Evolutionary conservation across 2,797 vertebrate species (phyloP).

Genomic region (Darevskia nairensis): DNA sequence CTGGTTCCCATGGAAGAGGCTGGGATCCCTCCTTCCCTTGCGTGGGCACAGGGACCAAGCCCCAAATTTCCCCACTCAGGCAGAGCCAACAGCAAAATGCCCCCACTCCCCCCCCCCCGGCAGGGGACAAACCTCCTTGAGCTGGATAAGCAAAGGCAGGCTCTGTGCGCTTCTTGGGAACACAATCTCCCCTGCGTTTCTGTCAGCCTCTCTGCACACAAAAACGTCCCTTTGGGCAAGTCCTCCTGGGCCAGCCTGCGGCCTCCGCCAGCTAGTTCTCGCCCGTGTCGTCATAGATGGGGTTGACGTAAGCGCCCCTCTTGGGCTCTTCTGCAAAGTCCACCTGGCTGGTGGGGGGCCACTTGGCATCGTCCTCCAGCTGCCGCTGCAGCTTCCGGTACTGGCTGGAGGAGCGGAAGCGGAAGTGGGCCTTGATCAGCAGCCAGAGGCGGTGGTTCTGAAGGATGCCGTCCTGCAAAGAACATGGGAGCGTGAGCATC

Average conservation of each 20-base stretch:
- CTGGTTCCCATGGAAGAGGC: neutral
- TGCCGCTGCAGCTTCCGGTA: conserved; percentile 70
- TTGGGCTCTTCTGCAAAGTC: conserved; percentile 54
- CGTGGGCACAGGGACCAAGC: neutral
- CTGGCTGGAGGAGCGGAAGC: conserved; percentile 66
- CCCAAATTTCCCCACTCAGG: too few species aligned
- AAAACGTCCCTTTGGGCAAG: neutral
- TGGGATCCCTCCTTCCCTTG: neutral
- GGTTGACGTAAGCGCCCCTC: conserved; percentile 59
- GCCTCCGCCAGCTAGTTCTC: neutral
- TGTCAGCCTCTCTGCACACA: too few species aligned
- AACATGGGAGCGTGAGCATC: neutral
- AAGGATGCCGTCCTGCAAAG: conserved; percentile 70
- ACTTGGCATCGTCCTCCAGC: conserved; percentile 64
- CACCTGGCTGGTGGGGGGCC: conserved; percentile 69
- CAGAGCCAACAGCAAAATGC: too few species aligned
- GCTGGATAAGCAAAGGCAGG: too few species aligned
- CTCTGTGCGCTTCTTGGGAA: too few species aligned
- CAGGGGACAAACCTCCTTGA: neutral
- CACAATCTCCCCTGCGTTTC: too few species aligned
- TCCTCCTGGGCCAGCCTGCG: neutral
- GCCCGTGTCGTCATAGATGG: conserved; percentile 22
- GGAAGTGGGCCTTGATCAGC: conserved; percentile 64
- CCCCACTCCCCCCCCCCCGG: too few species aligned
- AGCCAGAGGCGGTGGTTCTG: conserved; percentile 76